Evolutionary conservation across 2,888 invertebrate species (phyloP), one percentile per base, ranked within the genome.

Genomic region (Cyaniris semiargus): DNA sequence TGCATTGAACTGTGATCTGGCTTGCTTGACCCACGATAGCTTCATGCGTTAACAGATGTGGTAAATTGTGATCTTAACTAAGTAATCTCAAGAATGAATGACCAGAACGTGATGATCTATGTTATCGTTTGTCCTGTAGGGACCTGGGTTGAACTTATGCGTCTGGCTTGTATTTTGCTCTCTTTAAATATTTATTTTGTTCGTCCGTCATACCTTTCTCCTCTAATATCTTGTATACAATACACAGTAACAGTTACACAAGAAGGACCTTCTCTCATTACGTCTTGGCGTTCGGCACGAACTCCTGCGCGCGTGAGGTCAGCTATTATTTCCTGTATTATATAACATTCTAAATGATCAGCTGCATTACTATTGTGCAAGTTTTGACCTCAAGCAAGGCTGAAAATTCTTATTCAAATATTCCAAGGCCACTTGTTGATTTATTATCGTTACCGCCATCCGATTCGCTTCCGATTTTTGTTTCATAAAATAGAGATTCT

Each of bases 271-370:
- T 27, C 74, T 74, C 21, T 48, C 74, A 74, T 74, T 74, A 74
- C 13, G 53, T 74, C 44, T 44, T 72, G 18, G n/a, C n/a, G 48
- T 74, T 74, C 38, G 38, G 53, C 56, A 23, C 56, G 34, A 53
- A 71, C 53, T 71, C 76, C 71, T 13, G 38, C 4, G 56, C 21
- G 23, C 76, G 76, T 76, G 76, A 71, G 70, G 71, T 38, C 53
- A 58, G 21, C 31, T 56, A 34, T 71, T 23, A 71, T 34, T 76
- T 76, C 76, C 76, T 76, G 76, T 70, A 71, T 76, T 71, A 71
- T 76, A 53, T 71, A 76, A 76, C 76, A 76, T 76, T 71, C 70
- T 76, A 71, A 76, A 71, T 53, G 71, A 56, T 71, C 31, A 15
- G 71, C 71, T 71, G 21, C 56, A 34, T 56, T 70, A 56, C 34